Base-by-base conservation (phyloP, 1,140 invertebrate species). In the Anadara kagoshimensis region DNA sequence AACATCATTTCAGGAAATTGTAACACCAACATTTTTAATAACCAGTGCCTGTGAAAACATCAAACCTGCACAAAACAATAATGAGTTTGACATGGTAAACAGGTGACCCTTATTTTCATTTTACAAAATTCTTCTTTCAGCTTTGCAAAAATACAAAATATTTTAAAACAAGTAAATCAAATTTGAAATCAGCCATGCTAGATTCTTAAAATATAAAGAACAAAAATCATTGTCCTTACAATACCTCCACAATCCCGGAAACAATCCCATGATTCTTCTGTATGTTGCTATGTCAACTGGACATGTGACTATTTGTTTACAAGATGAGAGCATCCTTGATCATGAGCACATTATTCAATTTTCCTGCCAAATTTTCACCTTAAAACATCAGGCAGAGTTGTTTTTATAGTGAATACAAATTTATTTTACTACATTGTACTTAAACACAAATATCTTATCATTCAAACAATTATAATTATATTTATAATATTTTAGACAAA, bases 261-360 rank as follows among this genome's bases (percentile, higher is more conserved):
- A 20, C 24, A 14, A 10, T 43, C 53, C 49, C 26, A 43, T 67
- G 29, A 36, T 56, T 29, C 26, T 54, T 36, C 44, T 51, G 56
- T 43, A 24, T 53, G 51, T n/a, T 29, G 18, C 29, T 36, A 36
- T 36, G 29, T 36, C 29, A 36, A 36, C 20, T 51, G 49, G 20
- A 54, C 36, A 67, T 51, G 51, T 66, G 47, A 66, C 44, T 51
- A 43, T 58, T 73, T 66, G 62, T 66, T 65, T 75, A 61, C 22
- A 49, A 63, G 64, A 54, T 69, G 67, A 62, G 51, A 67, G 73
- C 73, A 75, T 75, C 73, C 66, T 63, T 75, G 59, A 66, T 70
- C 68, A 75, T 63, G 70, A 66, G 49, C 45, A 68, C 58, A 70
- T 65, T 66, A 26, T 61, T 54, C 45, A 67, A 56, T 75, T 70